Base-by-base conservation (phyloP, 2,888 invertebrate genomes). In the Eumacrocentrus americanus region DNA sequence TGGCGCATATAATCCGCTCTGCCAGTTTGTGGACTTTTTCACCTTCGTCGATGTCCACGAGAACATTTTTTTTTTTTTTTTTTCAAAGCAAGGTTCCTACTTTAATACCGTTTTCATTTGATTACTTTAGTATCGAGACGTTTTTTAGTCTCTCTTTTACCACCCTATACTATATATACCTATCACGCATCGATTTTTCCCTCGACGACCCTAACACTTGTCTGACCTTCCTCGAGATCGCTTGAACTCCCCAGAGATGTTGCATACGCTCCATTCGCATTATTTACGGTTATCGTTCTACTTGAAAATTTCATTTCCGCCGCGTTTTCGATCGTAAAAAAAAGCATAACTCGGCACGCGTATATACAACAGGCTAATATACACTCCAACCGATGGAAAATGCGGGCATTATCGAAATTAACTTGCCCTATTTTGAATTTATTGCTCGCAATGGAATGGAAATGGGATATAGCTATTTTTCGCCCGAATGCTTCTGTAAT, bases 231-330 rank as follows among this genome's bases (percentile, higher is more conserved):
- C 14, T n/a, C 34, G 11, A 46, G 25, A 42, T 35, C 53, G 20
- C 35, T 35, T 52, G 52, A 58, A 58, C 52, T 52, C 58, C 37
- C 58, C 42, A 11, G 38, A 52, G 58, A 58, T 25, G 35, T 34
- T 50, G 42, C 44, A 42, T 51, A 40, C 47, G 44, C 52, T 50
- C 47, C 25, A 29, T 53, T 52, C 61, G 42, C 40, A 58, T 61
- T 61, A 61, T 61, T 61, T 38, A 58, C 42, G 58, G 48, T 61
- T 61, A 61, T 61, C 58, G 58, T 58, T 51, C 46, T 44, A 50
- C 50, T 46, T 58, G 58, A 52, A 58, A 57, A 56, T 54, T 46
- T 62, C 37, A 60, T 59, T 50, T 50, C 56, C 14, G 29, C 34
- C 44, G 46, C 52, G 23, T 61, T 60, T 40, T 14, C 16, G 40